These are phyloP conservation scores for Cyprinodon diabolis DNA, from an alignment of 2,797 vertebrate genomes.

Conservation along the genomic window DNA sequence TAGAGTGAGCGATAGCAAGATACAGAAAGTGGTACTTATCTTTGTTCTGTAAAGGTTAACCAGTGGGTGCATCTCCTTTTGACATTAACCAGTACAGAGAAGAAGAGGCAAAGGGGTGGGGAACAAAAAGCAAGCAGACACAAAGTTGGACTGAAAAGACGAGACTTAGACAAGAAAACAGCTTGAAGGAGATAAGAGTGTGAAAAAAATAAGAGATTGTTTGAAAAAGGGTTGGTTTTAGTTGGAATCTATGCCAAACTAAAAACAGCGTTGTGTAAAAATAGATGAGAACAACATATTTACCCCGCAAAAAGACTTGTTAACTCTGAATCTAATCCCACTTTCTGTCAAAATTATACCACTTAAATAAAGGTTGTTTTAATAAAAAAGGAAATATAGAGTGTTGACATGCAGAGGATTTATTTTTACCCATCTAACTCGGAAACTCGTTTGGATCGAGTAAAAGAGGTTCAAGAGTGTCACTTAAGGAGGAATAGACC, in stretches of 20 bases:
- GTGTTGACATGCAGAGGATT: too few relatives aligned
- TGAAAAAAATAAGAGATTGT: conserved; percentile 16
- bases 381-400: too few relatives aligned
- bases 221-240: conserved; percentile 2
- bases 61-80: conserved; percentile 55
- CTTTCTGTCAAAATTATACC: too few relatives aligned
- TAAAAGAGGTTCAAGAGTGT: too few relatives aligned
- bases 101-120: conserved; percentile 24
- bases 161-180: conserved; percentile 29
- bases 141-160: conserved; percentile 4
- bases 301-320: too few relatives aligned
- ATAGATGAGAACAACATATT: neutral
- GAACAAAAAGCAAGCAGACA: conserved; percentile 22
- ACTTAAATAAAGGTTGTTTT: too few relatives aligned
- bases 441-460: too few relatives aligned
- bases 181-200: conserved; percentile 25
- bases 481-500: too few relatives aligned
- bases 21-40: conserved; percentile 47
- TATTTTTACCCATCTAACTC: too few relatives aligned
- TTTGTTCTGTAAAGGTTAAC: conserved; percentile 66
- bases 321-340: too few relatives aligned
- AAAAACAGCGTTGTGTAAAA: neutral
- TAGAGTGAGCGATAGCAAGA: conserved; percentile 21
- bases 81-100: conserved; percentile 51
- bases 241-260: neutral